These are phyloP conservation scores for Oreochromis grahami DNA, from an alignment of 2,797 vertebrate species.

Conservation along the genomic window DNA sequence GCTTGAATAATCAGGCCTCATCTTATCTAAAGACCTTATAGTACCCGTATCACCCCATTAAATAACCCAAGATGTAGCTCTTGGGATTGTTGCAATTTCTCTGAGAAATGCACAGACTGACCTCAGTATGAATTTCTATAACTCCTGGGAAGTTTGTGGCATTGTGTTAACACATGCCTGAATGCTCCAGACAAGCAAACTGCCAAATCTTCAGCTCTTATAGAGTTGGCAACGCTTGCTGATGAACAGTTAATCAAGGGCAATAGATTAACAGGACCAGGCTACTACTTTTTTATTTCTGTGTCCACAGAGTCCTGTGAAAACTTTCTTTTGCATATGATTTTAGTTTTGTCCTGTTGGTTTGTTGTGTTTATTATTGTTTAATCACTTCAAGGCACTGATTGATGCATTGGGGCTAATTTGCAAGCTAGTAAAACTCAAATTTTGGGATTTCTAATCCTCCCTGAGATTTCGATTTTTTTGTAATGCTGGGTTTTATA, in stretches of 20 bases:
- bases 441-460: background rate
- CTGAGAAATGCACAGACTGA: background rate
- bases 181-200: background rate
- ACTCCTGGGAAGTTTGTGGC: background rate
- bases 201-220: background rate
- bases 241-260: background rate
- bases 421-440: background rate
- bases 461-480: background rate
- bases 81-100: background rate
- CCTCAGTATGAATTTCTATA: background rate
- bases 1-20: background rate
- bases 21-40: background rate
- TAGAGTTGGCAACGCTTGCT: background rate
- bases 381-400: background rate
- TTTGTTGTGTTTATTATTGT: background rate
- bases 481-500: background rate
- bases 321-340: background rate
- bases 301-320: background rate
- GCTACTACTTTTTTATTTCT: background rate
- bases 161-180: background rate
- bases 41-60: accelerated
- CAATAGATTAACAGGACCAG: background rate
- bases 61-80: background rate
- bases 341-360: background rate
- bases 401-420: background rate